Conservation (phyloP, 2,113 vertebrate species). For the Ploceus nigricollis region DNA sequence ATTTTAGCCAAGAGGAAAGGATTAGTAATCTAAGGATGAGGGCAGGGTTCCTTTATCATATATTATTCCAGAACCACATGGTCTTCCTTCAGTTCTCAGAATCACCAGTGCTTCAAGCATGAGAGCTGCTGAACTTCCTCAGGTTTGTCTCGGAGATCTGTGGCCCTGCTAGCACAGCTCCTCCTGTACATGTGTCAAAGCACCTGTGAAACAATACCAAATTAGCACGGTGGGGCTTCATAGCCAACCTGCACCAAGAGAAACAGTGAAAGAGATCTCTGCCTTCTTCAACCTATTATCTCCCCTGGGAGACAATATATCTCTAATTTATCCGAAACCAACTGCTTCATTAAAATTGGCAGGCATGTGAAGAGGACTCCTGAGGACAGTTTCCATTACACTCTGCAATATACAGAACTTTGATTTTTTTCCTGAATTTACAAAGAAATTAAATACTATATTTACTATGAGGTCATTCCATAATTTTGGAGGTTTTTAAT, state of each 20-base stretch:
- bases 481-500: neutral
- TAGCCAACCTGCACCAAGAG: neutral
- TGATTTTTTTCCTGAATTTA: neutral
- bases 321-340: neutral
- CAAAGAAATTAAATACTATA: neutral
- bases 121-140: neutral
- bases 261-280: neutral
- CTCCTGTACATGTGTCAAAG: neutral
- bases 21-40: neutral
- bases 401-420: neutral
- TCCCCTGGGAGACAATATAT: neutral
- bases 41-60: neutral
- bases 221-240: neutral
- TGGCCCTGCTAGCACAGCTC: neutral
- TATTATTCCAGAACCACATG: neutral
- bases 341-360: slow-evolving; percentile 7
- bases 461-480: neutral
- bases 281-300: neutral
- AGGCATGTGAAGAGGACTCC: neutral
- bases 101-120: neutral
- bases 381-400: neutral
- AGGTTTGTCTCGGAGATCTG: neutral
- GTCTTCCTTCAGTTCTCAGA: neutral
- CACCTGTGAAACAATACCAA: neutral
- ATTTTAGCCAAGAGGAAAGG: neutral